Evolutionary conservation across 2,888 invertebrate species (phyloP), one percentile per base, ranked within the genome.

Genomic region (Macropis europaea): DNA sequence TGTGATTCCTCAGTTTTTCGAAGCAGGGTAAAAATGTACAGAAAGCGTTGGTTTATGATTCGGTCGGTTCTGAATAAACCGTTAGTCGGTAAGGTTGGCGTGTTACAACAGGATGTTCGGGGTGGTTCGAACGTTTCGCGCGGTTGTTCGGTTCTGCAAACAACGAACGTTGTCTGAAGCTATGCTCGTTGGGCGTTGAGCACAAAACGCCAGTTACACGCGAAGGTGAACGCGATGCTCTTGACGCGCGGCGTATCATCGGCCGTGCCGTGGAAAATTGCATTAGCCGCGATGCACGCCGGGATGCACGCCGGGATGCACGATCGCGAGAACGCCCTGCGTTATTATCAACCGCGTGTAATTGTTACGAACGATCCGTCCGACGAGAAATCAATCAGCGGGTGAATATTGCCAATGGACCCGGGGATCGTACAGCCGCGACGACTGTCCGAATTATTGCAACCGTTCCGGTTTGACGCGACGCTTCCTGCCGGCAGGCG

Each of bases 361-460:
- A 74, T 71, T 54, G 50, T 61, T 43, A 30, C 36, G 56, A 13
- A 2, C 5, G 48, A 47, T 30, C 48, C 34, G 30, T 3, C 36
- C 30, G 30, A 43, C 47, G 34, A 60, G 73, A 52, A 63, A 77
- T 79, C 70, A 70, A 79, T 77, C 76, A 38, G 13, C 9, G 24
- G 32, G 24, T 45, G 57, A 59, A 68, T 59, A 50, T 43, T 22
- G 62, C 36, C 59, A 45, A 57, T 57, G 62, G 38, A 47, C 34
- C 19, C 45, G 26, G 45, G 17, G 7, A 17, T 7, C 26, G 32
- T 43, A 15, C 32, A 22, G 15, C 17, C 52, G 24, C 32, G 48
- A 24, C n/a, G 19, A 22, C 32, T n/a, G 40, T 17, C 11, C 42
- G 57, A 71, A 76, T 76, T 66, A 76, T 69, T 42, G 48, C 32